These are phyloP conservation scores for Anolis carolinensis DNA, from an alignment of 2,113 vertebrate genomes.

Conservation along the genomic window DNA sequence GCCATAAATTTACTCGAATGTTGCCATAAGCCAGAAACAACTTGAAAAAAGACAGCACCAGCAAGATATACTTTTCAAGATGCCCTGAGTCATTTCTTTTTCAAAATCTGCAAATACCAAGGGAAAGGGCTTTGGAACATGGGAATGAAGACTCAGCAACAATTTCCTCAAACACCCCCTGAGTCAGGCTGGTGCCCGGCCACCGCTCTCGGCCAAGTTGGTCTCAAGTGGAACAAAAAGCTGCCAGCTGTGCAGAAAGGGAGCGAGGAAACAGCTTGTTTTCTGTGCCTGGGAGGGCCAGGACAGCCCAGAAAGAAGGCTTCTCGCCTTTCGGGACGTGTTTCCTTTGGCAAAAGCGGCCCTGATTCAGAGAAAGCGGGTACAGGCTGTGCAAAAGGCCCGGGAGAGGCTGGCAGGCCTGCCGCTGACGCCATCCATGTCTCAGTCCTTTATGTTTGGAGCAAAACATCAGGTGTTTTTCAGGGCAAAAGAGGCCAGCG, in stretches of 20 bases:
- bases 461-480: not conserved
- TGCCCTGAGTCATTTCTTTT: no score
- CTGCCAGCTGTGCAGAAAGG: not conserved
- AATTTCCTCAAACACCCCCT: no score
- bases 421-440: not conserved
- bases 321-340: not conserved
- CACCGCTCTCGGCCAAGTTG: not conserved
- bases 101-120: no score
- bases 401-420: not conserved
- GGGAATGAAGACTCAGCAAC: no score
- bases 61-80: no score
- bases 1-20: no score
- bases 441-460: not conserved
- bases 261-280: not conserved
- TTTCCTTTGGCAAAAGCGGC: not conserved
- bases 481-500: not conserved
- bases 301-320: not conserved
- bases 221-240: not conserved
- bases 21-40: no score
- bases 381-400: not conserved
- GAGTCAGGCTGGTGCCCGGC: no score
- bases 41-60: no score
- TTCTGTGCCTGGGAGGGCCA: no score
- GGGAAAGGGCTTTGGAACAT: no score
- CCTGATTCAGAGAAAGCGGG: not conserved